Percentiles rank a stretch among this genome's conserved stretches.
Conservation (phyloP, 37 sponge, comb jelly and placozoan species). For the Geodia barretti region DNA sequence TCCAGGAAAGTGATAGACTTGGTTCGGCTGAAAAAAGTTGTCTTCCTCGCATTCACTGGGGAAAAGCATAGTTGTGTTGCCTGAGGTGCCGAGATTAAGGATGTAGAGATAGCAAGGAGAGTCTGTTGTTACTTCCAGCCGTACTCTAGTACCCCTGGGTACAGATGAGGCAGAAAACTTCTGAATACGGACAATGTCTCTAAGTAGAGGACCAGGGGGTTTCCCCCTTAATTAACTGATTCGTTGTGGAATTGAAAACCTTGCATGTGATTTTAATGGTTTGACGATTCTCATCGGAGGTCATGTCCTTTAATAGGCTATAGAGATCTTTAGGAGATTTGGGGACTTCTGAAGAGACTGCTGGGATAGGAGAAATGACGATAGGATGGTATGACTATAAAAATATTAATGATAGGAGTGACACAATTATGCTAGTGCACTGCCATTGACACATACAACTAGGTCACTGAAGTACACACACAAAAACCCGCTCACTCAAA, state of each 20-base stretch:
- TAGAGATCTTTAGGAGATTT: neutral
- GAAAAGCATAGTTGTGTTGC: slow-evolving; percentile 22
- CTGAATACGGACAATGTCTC: slow-evolving; percentile 24
- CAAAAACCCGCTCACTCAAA: too few relatives aligned
- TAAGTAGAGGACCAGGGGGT: neutral
- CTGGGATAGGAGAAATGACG: too few relatives aligned
- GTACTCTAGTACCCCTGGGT: slow-evolving; percentile 13
- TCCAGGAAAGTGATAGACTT: slow-evolving; percentile 34
- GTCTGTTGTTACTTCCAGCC: slow-evolving; percentile 25
- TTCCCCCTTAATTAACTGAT: slow-evolving; percentile 4
- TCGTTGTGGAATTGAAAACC: slow-evolving; percentile 24
- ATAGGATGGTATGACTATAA: too few relatives aligned
- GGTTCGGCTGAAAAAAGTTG: slow-evolving; percentile 17
- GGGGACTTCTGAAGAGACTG: too few relatives aligned
- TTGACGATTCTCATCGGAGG: slow-evolving; percentile 5
- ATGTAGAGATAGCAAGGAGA: slow-evolving; percentile 30
- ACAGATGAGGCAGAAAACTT: slow-evolving; percentile 21
- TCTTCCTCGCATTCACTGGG: slow-evolving; percentile 13
- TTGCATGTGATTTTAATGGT: slow-evolving; percentile 14
- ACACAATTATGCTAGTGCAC: too few relatives aligned
- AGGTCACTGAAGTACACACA: too few relatives aligned
- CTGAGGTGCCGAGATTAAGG: slow-evolving; percentile 41
- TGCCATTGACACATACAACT: too few relatives aligned
- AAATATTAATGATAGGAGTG: too few relatives aligned
- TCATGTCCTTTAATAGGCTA: slow-evolving; percentile 12